These are phyloP conservation scores for Caenorhabditis japonica DNA, from an alignment of 2,888 invertebrate species.

Conservation along the genomic window DNA sequence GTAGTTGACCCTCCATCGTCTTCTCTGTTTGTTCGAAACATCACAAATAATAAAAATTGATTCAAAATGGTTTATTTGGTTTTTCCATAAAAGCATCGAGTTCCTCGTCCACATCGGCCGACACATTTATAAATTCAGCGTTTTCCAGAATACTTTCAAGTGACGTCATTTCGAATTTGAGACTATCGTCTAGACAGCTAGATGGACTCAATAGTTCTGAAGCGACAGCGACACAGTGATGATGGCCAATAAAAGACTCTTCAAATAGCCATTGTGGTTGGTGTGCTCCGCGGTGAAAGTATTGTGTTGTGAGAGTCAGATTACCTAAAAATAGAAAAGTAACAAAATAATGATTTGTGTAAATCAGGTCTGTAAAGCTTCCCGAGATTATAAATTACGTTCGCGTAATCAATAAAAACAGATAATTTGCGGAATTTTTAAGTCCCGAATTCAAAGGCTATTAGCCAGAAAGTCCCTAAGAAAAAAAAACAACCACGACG, in stretches of 20 bases:
- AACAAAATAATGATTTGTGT: too few relatives aligned
- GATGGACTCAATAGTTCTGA: slow-evolving; percentile 9
- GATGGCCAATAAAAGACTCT: slow-evolving; percentile 70
- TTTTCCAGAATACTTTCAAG: slow-evolving; percentile 40
- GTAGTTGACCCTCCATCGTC: background rate
- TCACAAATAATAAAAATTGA: too few relatives aligned
- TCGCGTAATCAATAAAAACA: too few relatives aligned
- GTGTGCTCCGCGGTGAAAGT: slow-evolving; percentile 53
- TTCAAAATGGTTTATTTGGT: slow-evolving; percentile 53
- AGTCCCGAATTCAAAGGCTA: too few relatives aligned
- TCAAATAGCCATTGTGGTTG: slow-evolving; percentile 72
- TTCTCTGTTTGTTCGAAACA: slow-evolving; percentile 7
- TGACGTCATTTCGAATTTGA: slow-evolving; percentile 37
- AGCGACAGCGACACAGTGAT: slow-evolving; percentile 72
- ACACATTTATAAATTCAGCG: slow-evolving; percentile 38
- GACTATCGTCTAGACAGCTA: too few relatives aligned
- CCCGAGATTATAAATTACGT: too few relatives aligned
- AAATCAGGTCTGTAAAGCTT: too few relatives aligned
- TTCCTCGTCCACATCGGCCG: slow-evolving; percentile 38
- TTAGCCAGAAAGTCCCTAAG: too few relatives aligned
- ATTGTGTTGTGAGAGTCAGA: slow-evolving; percentile 67
- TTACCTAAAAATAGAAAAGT: slow-evolving; percentile 40
- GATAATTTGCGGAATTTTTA: too few relatives aligned
- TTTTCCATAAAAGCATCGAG: slow-evolving; percentile 42
- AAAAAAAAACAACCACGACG: too few relatives aligned